phyloP scores from a whole-genome alignment of 1,140 invertebrate genomes.

The Anthonomus grandis region DNA sequence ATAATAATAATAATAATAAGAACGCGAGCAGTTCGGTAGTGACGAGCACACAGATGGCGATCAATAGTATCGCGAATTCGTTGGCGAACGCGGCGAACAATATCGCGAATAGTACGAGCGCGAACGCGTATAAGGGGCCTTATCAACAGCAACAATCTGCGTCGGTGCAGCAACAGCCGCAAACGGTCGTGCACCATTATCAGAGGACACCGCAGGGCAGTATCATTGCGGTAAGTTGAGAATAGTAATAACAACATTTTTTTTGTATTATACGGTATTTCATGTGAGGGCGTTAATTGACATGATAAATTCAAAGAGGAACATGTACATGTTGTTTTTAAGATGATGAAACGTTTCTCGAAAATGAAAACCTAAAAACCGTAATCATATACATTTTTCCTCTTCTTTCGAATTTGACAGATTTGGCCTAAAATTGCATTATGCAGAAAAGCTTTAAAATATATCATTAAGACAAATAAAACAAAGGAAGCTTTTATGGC shows the following conservation, averaged over 20 bases:
- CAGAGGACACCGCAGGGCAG: conserved; percentile 24
- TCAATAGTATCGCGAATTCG: conserved; percentile 21
- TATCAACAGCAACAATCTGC: conserved; percentile 1
- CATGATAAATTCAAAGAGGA: too few species aligned
- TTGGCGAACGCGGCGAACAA: conserved; percentile 13
- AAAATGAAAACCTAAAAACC: too few species aligned
- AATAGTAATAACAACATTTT: background rate
- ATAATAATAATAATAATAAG: too few species aligned
- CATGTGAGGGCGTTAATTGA: too few species aligned
- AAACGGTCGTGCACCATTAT: conserved; percentile 9
- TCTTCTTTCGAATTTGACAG: too few species aligned
- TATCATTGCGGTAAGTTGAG: conserved; percentile 25
- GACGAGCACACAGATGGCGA: conserved; percentile 11
- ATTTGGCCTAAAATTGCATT: too few species aligned
- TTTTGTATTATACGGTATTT: background rate
- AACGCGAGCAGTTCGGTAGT: conserved; percentile 2
- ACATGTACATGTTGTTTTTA: too few species aligned
- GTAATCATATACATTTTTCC: too few species aligned
- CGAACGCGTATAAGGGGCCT: background rate
- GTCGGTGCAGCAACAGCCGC: background rate
- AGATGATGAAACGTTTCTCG: too few species aligned
- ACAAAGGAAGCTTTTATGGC: too few species aligned
- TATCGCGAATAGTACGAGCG: background rate
- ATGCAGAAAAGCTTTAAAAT: too few species aligned
- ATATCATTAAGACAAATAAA: too few species aligned